Conservation (phyloP, 2,113 vertebrate species). For the Felis chaus region DNA sequence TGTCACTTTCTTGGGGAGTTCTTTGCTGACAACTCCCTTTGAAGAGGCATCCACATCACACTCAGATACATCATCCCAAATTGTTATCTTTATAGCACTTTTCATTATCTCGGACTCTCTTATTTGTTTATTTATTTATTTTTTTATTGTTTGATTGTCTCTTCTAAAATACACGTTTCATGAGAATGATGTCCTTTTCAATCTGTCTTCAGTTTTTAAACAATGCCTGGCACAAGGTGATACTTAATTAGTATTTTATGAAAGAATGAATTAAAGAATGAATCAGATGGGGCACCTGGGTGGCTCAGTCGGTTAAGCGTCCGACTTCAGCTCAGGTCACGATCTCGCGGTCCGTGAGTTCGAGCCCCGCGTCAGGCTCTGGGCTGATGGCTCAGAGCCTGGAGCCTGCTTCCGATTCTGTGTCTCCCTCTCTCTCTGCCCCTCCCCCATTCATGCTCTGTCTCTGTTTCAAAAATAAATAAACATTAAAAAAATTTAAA, state of each 20-base stretch:
- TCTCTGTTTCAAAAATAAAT: too few species aligned
- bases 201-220: neutral
- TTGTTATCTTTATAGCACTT: neutral
- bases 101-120: neutral
- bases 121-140: neutral
- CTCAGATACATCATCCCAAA: neutral
- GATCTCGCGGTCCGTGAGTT: too few species aligned
- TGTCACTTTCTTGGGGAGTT: neutral
- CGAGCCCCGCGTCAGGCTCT: too few species aligned
- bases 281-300: neutral
- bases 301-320: too few species aligned
- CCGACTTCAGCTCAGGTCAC: too few species aligned
- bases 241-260: conserved; percentile 10
- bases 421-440: too few species aligned
- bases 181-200: neutral
- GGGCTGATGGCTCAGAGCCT: too few species aligned
- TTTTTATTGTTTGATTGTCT: neutral
- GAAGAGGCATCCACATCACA: neutral
- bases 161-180: conserved; percentile 21
- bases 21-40: neutral
- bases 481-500: too few species aligned
- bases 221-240: neutral
- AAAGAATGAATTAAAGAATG: conserved; percentile 23
- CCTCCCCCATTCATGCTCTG: too few species aligned
- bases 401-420: too few species aligned